phyloP scores from a whole-genome alignment of 2,888 invertebrate genomes.

The Cenopis cana region DNA sequence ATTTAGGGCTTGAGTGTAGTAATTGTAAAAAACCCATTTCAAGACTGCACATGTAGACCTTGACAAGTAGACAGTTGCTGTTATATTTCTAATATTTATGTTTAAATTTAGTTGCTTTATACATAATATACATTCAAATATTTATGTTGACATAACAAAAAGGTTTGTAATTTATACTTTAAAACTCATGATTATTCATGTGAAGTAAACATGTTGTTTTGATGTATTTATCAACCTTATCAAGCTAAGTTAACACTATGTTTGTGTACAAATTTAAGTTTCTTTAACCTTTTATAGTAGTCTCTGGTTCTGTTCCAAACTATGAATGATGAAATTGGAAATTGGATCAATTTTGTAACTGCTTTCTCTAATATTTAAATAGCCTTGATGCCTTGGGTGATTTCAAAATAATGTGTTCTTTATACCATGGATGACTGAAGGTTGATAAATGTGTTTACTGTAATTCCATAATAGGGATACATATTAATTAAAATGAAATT shows the following conservation, averaged over 20 bases:
- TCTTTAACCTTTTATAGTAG: constrained; percentile 8
- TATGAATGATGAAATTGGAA: not conserved
- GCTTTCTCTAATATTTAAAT: too few relatives aligned
- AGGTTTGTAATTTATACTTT: not conserved
- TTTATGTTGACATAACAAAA: not conserved
- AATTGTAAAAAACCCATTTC: not conserved
- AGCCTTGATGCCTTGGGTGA: too few relatives aligned
- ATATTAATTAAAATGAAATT: too few relatives aligned
- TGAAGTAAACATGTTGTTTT: constrained; percentile 7
- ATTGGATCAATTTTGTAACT: not conserved
- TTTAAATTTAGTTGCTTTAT: too few relatives aligned
- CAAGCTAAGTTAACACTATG: not conserved
- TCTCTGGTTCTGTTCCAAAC: too few relatives aligned
- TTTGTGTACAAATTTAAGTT: constrained; percentile 12
- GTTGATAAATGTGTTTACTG: too few relatives aligned
- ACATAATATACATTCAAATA: too few relatives aligned
- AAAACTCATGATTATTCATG: not conserved
- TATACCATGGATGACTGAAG: too few relatives aligned
- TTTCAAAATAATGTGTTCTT: not conserved
- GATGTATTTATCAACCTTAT: constrained; percentile 12
- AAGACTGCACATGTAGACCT: not conserved
- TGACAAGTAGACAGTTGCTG: not conserved
- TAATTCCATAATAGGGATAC: too few relatives aligned
- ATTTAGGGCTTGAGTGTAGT: not conserved
- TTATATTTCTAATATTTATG: too few relatives aligned